phyloP scores from a whole-genome alignment of 2,888 invertebrate genomes.

The Hesperia comma region DNA sequence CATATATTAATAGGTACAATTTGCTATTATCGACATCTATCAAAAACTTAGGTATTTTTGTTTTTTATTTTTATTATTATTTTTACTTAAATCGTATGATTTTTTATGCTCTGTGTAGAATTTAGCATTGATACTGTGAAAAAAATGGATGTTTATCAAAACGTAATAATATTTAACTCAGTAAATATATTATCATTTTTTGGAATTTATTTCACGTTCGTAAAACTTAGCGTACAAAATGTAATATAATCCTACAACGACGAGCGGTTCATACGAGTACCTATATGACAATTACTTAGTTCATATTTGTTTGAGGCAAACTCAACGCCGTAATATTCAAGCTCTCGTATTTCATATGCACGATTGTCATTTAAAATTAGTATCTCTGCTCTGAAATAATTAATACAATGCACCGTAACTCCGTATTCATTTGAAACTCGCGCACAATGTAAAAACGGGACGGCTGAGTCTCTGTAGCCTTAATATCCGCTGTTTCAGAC shows the following conservation, averaged over 20 bases:
- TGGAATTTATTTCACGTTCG: background rate
- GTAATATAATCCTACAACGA: background rate
- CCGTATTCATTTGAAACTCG: constrained; percentile 71
- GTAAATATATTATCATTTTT: background rate
- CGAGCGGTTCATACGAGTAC: background rate
- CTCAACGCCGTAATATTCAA: constrained; percentile 28
- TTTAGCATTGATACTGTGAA: too few species aligned
- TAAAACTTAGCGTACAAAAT: background rate
- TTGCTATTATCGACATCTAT: too few species aligned
- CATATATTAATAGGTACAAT: too few species aligned
- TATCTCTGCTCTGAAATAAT: constrained; percentile 60
- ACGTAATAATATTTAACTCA: too few species aligned
- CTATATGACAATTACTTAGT: constrained; percentile 19
- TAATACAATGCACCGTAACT: constrained; percentile 70
- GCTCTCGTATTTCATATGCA: constrained; percentile 29
- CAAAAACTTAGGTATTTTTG: too few species aligned
- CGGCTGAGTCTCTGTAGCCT: constrained; percentile 72
- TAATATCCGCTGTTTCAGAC: constrained; percentile 82
- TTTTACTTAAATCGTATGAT: too few species aligned
- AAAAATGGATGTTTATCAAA: too few species aligned
- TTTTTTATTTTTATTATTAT: too few species aligned
- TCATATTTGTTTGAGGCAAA: constrained; percentile 28
- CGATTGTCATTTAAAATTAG: constrained; percentile 32
- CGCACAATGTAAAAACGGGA: constrained; percentile 75
- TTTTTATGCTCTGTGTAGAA: too few species aligned